Evolutionary conservation across 2,113 vertebrate genomes (phyloP).

Genomic region (human (Homo sapiens)): GRCh38 chr7:51848001-51848500

Average conservation of each 20-base stretch:
- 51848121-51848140: fast-evolving
- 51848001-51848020: neutral
- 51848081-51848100: neutral
- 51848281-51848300: neutral
- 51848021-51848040: neutral
- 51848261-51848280: neutral
- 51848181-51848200: no score
- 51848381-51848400: neutral
- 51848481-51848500: neutral
- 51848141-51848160: neutral
- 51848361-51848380: neutral
- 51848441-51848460: neutral
- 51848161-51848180: neutral
- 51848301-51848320: neutral
- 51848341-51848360: neutral
- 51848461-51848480: neutral
- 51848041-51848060: neutral
- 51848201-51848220: fast-evolving
- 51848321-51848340: neutral
- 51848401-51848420: neutral
- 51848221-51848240: neutral
- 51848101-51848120: no score
- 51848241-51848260: neutral
- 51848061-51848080: neutral
- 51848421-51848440: neutral